Conservation (phyloP, 2,113 vertebrate genomes). For the Fulica atra region DNA sequence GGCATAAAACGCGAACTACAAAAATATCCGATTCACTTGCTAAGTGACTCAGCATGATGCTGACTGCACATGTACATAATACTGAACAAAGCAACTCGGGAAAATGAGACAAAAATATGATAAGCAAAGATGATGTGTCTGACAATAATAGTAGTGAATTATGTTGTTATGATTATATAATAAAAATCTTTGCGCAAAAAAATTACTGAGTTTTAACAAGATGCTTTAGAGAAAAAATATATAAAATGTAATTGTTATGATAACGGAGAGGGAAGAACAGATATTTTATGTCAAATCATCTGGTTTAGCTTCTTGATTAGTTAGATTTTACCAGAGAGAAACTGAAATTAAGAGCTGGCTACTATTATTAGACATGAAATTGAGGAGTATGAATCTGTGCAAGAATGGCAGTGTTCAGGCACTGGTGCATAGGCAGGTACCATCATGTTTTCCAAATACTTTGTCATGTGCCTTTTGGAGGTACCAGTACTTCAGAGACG, state of each 20-base stretch:
- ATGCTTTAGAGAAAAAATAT: neutral
- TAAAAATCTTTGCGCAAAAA: neutral
- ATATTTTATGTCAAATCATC: neutral
- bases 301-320: neutral
- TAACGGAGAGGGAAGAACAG: neutral
- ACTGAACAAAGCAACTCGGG: neutral
- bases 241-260: neutral
- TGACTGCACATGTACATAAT: neutral
- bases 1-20: neutral
- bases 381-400: neutral
- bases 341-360: neutral
- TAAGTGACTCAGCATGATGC: conserved; percentile 31
- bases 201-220: neutral
- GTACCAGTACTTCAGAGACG: neutral
- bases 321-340: neutral
- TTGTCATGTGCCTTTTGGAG: neutral
- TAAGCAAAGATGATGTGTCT: neutral
- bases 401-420: neutral
- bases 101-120: neutral
- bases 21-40: conserved; percentile 1
- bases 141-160: neutral
- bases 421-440: neutral
- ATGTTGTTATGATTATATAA: neutral
- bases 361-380: neutral
- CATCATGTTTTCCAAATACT: neutral